Base-by-base conservation (phyloP, 2,113 vertebrate species). In the Neofelis nebulosa region DNA sequence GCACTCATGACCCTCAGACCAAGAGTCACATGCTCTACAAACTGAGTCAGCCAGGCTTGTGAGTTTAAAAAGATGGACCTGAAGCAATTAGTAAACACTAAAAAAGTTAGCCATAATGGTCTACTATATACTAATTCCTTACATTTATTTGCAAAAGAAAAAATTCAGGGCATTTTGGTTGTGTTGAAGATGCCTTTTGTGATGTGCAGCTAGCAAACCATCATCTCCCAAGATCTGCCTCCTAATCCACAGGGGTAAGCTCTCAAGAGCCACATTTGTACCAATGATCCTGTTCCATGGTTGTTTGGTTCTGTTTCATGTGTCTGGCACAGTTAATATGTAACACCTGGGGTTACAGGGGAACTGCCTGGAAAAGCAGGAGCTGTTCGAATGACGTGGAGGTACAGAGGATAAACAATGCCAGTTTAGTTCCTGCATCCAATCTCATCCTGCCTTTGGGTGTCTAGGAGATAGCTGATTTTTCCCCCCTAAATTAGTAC, bases 61-160 rank as follows among this genome's bases (percentile, higher is more conserved):
- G 50, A 85, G 14, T 90, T 94, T 91, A 65, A 84, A 76, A 29
- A 79, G 5, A 89, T 7, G 10, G 5, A 69, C 65, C 89, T n/a
- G 23, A 78, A 81, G 5, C 65, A 95, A 23, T 85, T 88, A 45
- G 50, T 65, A 82, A 89, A 69, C 36, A 73, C 7, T 21, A 69
- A 79, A 3, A 73, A 89, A 74, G 41, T 81, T 79, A 71, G 48
- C n/a, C 55, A 68, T 45, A 89, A 96, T 76, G 66, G 84, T 48
- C 33, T 63, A 33, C 23, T 73, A 38, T 36, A 68, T 68, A 63
- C 48, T 36, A 91, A 89, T 73, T 38, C 27, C 48, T 85, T 55
- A 79, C 3, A 82, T 68, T 38, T 96, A 94, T 55, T 89, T 97
- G 10, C 79, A 63, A 79, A 78, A 84, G 9, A 61, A 89, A 95